Evolutionary conservation across 2,797 vertebrate genomes (phyloP).

Genomic region (Eulemur rubriventer): DNA sequence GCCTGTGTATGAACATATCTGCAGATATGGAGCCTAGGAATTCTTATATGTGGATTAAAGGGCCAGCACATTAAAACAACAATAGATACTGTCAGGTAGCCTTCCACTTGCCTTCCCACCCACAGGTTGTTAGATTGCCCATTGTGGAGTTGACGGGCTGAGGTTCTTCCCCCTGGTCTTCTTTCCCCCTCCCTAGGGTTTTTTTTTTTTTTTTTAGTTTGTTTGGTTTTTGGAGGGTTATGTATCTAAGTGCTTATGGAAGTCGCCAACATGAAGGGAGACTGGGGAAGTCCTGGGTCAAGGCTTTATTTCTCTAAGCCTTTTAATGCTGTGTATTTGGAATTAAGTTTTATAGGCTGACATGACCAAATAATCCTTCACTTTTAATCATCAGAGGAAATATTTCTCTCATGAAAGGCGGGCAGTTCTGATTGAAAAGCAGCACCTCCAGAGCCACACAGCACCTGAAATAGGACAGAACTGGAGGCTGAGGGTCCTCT

Average conservation of each 20-base stretch:
- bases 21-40: not conserved
- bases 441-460: not conserved
- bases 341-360: not conserved
- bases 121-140: not conserved
- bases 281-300: not conserved
- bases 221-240: not conserved
- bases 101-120: not conserved
- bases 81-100: not conserved
- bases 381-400: not conserved
- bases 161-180: not conserved
- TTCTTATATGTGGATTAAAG: not conserved
- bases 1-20: not conserved
- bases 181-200: not conserved
- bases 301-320: not conserved
- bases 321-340: slow-evolving; percentile 40
- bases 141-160: not conserved
- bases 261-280: not conserved
- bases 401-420: not conserved
- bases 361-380: not conserved
- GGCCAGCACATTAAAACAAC: not conserved
- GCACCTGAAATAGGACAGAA: not conserved
- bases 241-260: not conserved
- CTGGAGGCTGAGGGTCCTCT: not conserved
- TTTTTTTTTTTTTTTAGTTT: not conserved
- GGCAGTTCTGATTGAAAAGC: not conserved